Conservation (phyloP, 2,888 invertebrate genomes). For the Hyppa rectilinea region DNA sequence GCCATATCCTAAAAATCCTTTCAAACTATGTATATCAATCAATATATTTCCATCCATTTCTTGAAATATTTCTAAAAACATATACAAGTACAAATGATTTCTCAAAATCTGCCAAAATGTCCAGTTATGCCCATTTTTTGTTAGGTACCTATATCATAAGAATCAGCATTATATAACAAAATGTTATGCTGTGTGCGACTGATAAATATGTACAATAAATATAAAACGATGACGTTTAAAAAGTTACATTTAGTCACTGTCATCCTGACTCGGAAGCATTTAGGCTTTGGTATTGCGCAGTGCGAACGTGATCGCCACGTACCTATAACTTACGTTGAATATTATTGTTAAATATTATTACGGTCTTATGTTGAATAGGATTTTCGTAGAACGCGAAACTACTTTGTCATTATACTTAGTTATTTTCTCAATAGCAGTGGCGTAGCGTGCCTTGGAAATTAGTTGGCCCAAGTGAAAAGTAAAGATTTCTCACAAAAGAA, state of each 20-base stretch:
- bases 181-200: slow-evolving; percentile 1
- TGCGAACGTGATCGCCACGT: slow-evolving; percentile 13
- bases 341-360: slow-evolving; percentile 32
- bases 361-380: background rate
- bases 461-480: too few relatives aligned
- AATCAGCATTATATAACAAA: slow-evolving; percentile 10
- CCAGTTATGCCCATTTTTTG: too few relatives aligned
- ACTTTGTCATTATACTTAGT: background rate
- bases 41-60: background rate
- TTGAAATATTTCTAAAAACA: background rate
- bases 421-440: background rate
- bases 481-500: too few relatives aligned
- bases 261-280: slow-evolving; percentile 39
- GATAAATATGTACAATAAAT: slow-evolving; percentile 37
- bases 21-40: too few relatives aligned
- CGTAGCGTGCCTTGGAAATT: too few relatives aligned
- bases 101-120: background rate
- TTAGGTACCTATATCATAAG: too few relatives aligned
- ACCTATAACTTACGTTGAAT: slow-evolving; percentile 2
- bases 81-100: too few relatives aligned
- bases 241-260: slow-evolving; percentile 14
- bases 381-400: slow-evolving; percentile 14
- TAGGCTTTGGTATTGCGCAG: slow-evolving; percentile 22
- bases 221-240: slow-evolving; percentile 40
- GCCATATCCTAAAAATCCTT: too few relatives aligned